These are phyloP conservation scores for Sphecodes monilicornis DNA, from an alignment of 2,888 invertebrate genomes.

Conservation along the genomic window DNA sequence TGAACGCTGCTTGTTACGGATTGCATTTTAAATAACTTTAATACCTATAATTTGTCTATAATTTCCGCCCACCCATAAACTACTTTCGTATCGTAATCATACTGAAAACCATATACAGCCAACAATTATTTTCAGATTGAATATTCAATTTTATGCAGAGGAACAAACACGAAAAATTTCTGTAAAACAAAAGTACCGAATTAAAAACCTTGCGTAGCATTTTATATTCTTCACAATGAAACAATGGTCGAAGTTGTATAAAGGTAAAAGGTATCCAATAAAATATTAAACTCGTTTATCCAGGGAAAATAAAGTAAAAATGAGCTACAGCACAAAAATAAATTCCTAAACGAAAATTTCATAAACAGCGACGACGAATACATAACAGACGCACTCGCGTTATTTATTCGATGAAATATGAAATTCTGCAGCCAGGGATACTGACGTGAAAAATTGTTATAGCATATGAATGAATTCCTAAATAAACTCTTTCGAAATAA, in stretches of 20 bases:
- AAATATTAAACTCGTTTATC: not conserved
- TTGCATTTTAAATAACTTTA: not conserved
- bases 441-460: not conserved
- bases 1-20: not conserved
- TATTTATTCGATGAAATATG: not conserved
- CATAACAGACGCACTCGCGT: not conserved
- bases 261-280: not conserved
- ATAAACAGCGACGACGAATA: not conserved
- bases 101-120: not conserved
- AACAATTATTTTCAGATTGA: not conserved
- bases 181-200: too few species aligned
- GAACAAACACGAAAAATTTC: too few species aligned
- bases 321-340: not conserved
- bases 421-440: not conserved
- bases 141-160: not conserved
- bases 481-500: not conserved
- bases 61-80: not conserved
- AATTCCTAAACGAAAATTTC: not conserved
- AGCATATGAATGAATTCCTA: not conserved
- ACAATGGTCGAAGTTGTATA: not conserved
- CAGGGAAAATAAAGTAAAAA: not conserved
- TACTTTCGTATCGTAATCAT: not conserved
- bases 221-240: not conserved
- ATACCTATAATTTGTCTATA: not conserved
- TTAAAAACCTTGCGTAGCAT: too few species aligned